Base-by-base conservation (phyloP, 2,888 invertebrate genomes). In the Caenorhabditis zanzibari region DNA sequence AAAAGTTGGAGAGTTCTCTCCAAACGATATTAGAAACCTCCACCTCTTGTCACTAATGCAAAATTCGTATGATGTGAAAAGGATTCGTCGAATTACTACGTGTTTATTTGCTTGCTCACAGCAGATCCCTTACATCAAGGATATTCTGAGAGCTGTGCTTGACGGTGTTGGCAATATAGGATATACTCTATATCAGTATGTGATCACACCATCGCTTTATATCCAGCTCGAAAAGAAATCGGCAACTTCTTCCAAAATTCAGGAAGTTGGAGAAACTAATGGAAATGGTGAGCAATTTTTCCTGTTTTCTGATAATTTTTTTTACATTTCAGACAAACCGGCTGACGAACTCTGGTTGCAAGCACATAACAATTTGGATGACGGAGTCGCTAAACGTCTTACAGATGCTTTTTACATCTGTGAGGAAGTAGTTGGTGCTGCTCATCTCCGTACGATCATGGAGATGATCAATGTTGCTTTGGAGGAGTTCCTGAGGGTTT, bases 401-500 rank as follows among this genome's bases (percentile, higher is more conserved):
- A 68, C 56, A 10, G 32, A 24, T 12, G 75, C 59, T 1, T 74
- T 81, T 22, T 74, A 41, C 63, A 28, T 61, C 10, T 19, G 49
- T 24, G 69, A 79, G 52, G 74, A 69, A 28, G 61, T 47, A 3
- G 12, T 66, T 16, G 22, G 58, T 14, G 35, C 54, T 24, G 28
- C 61, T 10, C 79, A 56, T 26, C 24, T 41, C 4, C 63, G 79
- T 0, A 63, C 79, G 2, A 63, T 80, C 6, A 24, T 84, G 66
- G 84, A 81, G 28, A 71, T 84, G 74, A 56, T 84, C 41, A 49
- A 54, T 24, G 16, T 49, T 0, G 84, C 76, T 6, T 35, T 84
- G 14, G 73, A 80, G 0, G 76, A 81, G 7, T 80, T 72, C 49
- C 24, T 80, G 49, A 73, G 64, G 35, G 63, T 59, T 56, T 66